A percentile compares a stretch with the other conserved stretches of the same genome.
Conservation (phyloP, 2,888 invertebrate genomes). For the Watsonalla binaria region DNA sequence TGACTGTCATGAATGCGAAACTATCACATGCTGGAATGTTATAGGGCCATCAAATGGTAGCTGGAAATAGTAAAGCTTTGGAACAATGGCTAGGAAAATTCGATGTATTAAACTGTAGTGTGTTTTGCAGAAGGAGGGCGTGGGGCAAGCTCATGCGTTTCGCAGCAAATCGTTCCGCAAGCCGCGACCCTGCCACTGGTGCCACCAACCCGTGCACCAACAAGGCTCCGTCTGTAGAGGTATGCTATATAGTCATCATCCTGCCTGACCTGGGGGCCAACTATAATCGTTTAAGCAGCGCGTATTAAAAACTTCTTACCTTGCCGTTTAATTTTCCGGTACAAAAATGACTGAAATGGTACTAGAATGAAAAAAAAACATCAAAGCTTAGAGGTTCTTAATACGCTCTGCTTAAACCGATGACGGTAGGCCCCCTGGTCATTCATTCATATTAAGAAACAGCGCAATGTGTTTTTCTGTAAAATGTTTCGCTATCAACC, state of each 20-base stretch:
- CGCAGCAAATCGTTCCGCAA: constrained; percentile 86
- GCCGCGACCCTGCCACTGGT: constrained; percentile 87
- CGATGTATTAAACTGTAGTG: constrained; percentile 11
- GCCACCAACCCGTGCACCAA: constrained; percentile 86
- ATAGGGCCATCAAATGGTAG: background rate
- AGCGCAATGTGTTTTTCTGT: too few relatives aligned
- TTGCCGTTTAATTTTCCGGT: too few relatives aligned
- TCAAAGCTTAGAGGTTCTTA: too few relatives aligned
- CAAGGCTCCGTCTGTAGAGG: constrained; percentile 89
- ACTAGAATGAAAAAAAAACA: too few relatives aligned
- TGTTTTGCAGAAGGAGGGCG: constrained; percentile 82
- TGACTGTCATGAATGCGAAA: constrained; percentile 1
- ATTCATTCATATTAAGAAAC: too few relatives aligned
- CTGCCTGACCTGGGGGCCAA: too few relatives aligned
- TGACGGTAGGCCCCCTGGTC: too few relatives aligned
- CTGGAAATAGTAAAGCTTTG: background rate
- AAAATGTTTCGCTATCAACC: too few relatives aligned
- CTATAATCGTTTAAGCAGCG: too few relatives aligned
- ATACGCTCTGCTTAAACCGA: too few relatives aligned
- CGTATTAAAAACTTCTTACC: too few relatives aligned
- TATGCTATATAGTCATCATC: constrained; percentile 31
- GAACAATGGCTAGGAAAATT: background rate
- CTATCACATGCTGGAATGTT: constrained; percentile 1
- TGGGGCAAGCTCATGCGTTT: constrained; percentile 84
- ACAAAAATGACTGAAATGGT: too few relatives aligned